These are phyloP conservation scores for Otocyon megalotis DNA, from an alignment of 2,113 vertebrate species.

Conservation along the genomic window DNA sequence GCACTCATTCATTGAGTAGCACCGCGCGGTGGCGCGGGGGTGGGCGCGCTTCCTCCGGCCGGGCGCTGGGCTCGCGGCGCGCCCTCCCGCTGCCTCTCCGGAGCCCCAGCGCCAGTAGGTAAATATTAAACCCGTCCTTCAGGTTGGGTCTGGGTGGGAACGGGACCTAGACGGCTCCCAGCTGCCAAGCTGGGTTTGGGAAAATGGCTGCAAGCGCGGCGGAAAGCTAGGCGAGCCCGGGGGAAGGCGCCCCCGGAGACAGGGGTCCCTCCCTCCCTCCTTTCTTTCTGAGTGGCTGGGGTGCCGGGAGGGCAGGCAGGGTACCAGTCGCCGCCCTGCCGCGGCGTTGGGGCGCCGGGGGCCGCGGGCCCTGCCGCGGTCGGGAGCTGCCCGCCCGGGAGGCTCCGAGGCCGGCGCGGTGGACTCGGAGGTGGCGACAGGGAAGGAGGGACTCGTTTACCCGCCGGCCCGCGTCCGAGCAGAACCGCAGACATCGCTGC, in stretches of 20 bases:
- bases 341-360: background rate
- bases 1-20: constrained; percentile 69
- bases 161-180: constrained; percentile 61
- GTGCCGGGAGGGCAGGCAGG: background rate
- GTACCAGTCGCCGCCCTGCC: background rate
- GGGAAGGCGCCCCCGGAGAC: constrained; percentile 49
- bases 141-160: constrained; percentile 83
- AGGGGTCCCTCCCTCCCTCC: constrained; percentile 71
- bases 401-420: background rate
- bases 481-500: background rate
- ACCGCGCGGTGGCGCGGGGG: constrained; percentile 61
- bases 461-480: background rate
- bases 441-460: background rate
- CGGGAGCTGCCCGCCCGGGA: background rate
- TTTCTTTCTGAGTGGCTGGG: constrained; percentile 41
- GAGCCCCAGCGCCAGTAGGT: constrained; percentile 71
- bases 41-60: constrained; percentile 63
- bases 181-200: constrained; percentile 63
- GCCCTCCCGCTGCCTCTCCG: constrained; percentile 41
- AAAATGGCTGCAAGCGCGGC: constrained; percentile 82
- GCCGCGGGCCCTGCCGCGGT: background rate
- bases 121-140: constrained; percentile 82
- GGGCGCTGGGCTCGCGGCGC: constrained; percentile 30
- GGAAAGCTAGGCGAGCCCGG: constrained; percentile 43
- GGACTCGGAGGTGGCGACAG: background rate